A percentile compares a stretch with the other conserved stretches of the same genome.
These are phyloP conservation scores for Spilarctia lutea DNA, from an alignment of 2,888 invertebrate genomes.

Conservation along the genomic window DNA sequence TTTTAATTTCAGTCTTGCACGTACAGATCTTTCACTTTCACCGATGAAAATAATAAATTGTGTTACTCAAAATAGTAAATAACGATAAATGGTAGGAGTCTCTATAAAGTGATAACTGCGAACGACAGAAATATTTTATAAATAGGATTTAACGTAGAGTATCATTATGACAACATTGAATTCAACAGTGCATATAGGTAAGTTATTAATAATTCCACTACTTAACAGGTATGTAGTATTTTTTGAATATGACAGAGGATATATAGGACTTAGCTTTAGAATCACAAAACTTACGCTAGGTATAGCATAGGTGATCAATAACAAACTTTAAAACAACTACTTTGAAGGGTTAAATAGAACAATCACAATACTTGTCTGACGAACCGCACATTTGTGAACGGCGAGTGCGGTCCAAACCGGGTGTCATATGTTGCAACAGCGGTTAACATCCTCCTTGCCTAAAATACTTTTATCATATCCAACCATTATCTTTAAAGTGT, in stretches of 20 bases:
- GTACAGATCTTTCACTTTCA: conserved; percentile 53
- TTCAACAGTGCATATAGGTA: conserved; percentile 60
- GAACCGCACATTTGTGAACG: conserved; percentile 53
- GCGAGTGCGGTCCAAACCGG: conserved; percentile 38
- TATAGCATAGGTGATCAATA: conserved; percentile 67
- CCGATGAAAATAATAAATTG: conserved; percentile 39
- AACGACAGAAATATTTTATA: conserved; percentile 36
- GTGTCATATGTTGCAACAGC: conserved; percentile 35
- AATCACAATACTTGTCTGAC: conserved; percentile 51
- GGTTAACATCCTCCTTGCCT: conserved; percentile 43
- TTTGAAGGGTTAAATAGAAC: conserved; percentile 69
- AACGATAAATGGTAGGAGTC: conserved; percentile 27
- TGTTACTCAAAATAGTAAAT: conserved; percentile 41
- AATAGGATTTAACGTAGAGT: conserved; percentile 49
- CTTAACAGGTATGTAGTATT: conserved; percentile 65
- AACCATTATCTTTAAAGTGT: conserved; percentile 55
- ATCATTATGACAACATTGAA: conserved; percentile 59
- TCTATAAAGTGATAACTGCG: conserved; percentile 30
- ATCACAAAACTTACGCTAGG: conserved; percentile 75
- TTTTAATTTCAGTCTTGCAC: conserved; percentile 56
- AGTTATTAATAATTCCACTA: conserved; percentile 53
- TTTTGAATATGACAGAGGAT: conserved; percentile 67
- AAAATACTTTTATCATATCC: conserved; percentile 50
- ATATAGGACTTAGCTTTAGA: conserved; percentile 77
- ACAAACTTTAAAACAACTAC: conserved; percentile 72